phyloP scores from a whole-genome alignment of 2,888 invertebrate species.

The Caenorhabditis zanzibari region DNA sequence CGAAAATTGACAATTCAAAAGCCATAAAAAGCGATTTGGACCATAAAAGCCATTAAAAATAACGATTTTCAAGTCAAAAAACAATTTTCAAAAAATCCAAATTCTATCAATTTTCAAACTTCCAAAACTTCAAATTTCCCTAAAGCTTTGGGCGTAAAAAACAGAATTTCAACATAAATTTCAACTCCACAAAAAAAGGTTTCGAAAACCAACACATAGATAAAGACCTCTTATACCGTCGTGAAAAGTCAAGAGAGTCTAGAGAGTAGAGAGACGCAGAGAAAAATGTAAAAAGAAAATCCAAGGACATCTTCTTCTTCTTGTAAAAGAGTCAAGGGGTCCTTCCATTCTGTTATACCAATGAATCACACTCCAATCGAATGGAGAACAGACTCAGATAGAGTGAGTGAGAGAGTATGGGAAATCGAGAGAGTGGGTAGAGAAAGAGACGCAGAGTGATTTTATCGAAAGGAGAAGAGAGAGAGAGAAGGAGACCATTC shows the following conservation, averaged over 20 bases:
- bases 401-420: constrained; percentile 14
- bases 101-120: too few species aligned
- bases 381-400: neutral
- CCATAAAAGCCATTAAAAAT: too few species aligned
- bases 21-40: neutral
- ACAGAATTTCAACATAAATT: neutral
- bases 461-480: constrained; percentile 17
- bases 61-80: neutral
- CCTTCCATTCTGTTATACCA: neutral
- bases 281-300: constrained; percentile 1
- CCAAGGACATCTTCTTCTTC: neutral
- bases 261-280: constrained; percentile 4
- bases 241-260: neutral
- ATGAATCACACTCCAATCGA: neutral
- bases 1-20: neutral
- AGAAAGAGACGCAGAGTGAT: constrained; percentile 50
- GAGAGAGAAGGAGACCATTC: too few species aligned
- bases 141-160: too few species aligned
- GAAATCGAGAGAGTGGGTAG: neutral
- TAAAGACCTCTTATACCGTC: constrained; percentile 9
- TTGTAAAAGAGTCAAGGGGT: neutral
- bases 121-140: too few species aligned
- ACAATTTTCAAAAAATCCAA: too few species aligned
- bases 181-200: neutral
- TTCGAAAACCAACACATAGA: constrained; percentile 1